Evolutionary conservation across 2,888 invertebrate genomes (phyloP).

Genomic region (Platycnemis pennipes): DNA sequence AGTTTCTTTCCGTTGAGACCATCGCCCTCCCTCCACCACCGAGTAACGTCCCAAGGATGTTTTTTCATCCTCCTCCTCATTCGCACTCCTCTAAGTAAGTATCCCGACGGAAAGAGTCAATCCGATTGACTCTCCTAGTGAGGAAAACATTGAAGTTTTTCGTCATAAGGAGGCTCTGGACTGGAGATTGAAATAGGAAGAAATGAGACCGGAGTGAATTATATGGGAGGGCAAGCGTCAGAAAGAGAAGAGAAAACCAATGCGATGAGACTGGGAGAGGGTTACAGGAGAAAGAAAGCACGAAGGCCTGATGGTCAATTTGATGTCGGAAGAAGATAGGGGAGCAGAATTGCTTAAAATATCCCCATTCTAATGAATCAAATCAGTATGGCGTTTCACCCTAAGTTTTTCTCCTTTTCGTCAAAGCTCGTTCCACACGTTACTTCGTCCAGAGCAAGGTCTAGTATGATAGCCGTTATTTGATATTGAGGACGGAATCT

Average conservation of each 20-base stretch:
- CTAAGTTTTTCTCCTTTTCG: no score
- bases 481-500: no score
- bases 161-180: not conserved
- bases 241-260: not conserved
- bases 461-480: no score
- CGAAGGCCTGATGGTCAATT: not conserved
- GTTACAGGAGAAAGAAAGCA: not conserved
- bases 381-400: no score
- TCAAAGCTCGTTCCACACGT: no score
- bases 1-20: not conserved
- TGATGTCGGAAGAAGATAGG: not conserved
- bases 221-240: not conserved
- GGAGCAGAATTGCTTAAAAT: not conserved
- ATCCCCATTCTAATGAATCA: not conserved
- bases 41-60: not conserved
- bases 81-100: not conserved
- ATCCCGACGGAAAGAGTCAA: constrained; percentile 22
- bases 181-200: not conserved
- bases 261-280: not conserved
- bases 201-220: not conserved
- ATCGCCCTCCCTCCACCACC: not conserved
- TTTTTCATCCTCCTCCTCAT: not conserved
- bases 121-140: not conserved
- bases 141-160: not conserved
- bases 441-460: no score